Base-by-base conservation (phyloP, 2,113 vertebrate species). In the Solenodon paradoxus region DNA sequence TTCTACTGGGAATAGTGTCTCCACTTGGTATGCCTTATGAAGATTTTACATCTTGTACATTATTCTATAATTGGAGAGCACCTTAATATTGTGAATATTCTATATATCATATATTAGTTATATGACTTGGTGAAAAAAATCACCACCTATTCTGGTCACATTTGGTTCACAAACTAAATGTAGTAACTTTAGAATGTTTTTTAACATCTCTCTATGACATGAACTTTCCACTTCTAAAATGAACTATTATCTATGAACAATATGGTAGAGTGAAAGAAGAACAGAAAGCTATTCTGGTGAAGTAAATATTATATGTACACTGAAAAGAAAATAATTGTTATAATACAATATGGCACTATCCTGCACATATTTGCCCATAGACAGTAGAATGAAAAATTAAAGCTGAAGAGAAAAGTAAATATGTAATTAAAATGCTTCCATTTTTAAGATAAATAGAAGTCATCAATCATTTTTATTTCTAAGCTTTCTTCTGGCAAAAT, bases 181-280 rank as follows among this genome's bases (percentile, higher is more conserved):
- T 53, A 69, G 26, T 59, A 61, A 8, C 64, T 85, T 91, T n/a
- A 88, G 38, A 88, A 89, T 49, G 64, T 72, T n/a, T 74, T 79
- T 90, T 88, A 40, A 61, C 88, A 51, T 30, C 26, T 89, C 35
- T 83, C 20, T 84, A 49, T 47, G 61, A 32, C 13, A 72, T 40
- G 87, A 42, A 92, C 63, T 94, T 59, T 96, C 61, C 92, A 71
- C 74, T 93, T 88, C 35, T 55, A 47, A 94, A 79, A n/a, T 94
- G 80, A 61, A 61, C 77, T 79, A 75, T 92, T 69, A 88, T 61
- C 26, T 75, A 66, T 79, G 71, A 94, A 63, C 20, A 87, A 64
- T 24, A 57, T 84, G 9, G 38, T 68, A 16, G 32, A 82, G 85
- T 47, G 17, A 69, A 88, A 5, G 24, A 92, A 92, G 42, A 74